Conservation (phyloP, 2,113 vertebrate species). For the Gambusia affinis region DNA sequence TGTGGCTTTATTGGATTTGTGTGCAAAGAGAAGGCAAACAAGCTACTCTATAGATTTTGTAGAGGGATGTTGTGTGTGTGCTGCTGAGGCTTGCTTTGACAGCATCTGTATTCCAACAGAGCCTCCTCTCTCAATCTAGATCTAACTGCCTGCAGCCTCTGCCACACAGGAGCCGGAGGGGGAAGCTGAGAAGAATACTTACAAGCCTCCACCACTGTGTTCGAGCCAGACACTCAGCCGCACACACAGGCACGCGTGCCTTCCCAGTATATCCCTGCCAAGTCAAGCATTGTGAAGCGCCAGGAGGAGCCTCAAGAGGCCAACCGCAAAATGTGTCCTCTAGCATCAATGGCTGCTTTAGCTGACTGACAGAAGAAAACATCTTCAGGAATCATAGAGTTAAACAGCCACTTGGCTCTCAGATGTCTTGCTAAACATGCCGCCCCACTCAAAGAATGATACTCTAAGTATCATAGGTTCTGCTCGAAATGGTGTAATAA, state of each 20-base stretch:
- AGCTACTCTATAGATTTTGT: constrained; percentile 36
- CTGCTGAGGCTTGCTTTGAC: constrained; percentile 35
- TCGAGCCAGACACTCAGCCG: constrained; percentile 28
- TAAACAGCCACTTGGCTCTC: constrained; percentile 61
- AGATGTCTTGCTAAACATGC: constrained; percentile 55
- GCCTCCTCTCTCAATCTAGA: constrained; percentile 75
- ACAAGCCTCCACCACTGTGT: constrained; percentile 60
- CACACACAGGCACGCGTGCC: constrained; percentile 18
- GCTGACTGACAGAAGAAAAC: constrained; percentile 69
- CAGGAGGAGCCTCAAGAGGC: constrained; percentile 69
- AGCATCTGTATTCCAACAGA: constrained; percentile 76
- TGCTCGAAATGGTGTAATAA: constrained; percentile 2
- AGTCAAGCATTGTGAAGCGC: constrained; percentile 63
- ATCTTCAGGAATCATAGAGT: constrained; percentile 75
- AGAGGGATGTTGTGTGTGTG: constrained; percentile 18
- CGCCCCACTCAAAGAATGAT: constrained; percentile 46
- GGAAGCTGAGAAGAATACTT: constrained; percentile 79
- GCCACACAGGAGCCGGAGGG: constrained; percentile 75
- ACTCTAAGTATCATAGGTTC: constrained; percentile 24
- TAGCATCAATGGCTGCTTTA: constrained; percentile 71
- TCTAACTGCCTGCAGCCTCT: constrained; percentile 75
- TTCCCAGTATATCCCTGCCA: constrained; percentile 54
- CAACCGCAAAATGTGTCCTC: constrained; percentile 75
- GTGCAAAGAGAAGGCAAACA: constrained; percentile 47
- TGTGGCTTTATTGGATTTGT: constrained; percentile 33